phyloP scores from a whole-genome alignment of 2,888 invertebrate species.

The Drosophila limbata region DNA sequence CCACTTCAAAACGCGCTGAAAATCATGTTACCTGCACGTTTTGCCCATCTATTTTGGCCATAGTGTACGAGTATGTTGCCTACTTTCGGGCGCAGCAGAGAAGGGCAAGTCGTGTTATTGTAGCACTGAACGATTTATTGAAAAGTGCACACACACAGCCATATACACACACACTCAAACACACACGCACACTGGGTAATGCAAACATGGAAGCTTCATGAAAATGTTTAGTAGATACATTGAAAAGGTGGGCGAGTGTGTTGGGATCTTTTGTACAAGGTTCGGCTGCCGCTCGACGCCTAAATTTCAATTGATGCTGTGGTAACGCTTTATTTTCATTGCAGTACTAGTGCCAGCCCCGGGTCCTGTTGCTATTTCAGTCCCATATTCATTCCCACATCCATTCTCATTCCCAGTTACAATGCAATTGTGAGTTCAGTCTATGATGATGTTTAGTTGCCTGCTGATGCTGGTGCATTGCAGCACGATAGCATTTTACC shows the following conservation, averaged over 20 bases:
- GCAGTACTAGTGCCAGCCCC: slow-evolving; percentile 33
- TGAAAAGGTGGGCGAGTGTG: slow-evolving; percentile 65
- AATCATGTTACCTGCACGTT: slow-evolving; percentile 79
- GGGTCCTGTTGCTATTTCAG: background rate
- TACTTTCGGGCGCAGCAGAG: slow-evolving; percentile 40
- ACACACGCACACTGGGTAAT: slow-evolving; percentile 12
- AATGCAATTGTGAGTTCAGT: slow-evolving; percentile 23
- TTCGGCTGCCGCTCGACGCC: slow-evolving; percentile 56
- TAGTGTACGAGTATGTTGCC: slow-evolving; percentile 41
- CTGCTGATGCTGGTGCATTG: slow-evolving; percentile 33
- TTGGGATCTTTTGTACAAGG: slow-evolving; percentile 49
- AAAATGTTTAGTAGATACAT: slow-evolving; percentile 62
- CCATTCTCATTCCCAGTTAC: background rate
- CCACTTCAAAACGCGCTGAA: slow-evolving; percentile 64
- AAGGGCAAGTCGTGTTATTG: slow-evolving; percentile 65
- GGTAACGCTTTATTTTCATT: slow-evolving; percentile 78
- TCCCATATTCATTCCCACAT: background rate
- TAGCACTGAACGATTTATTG: slow-evolving; percentile 77
- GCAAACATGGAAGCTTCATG: slow-evolving; percentile 44
- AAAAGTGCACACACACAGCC: slow-evolving; percentile 63
- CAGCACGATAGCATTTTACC: slow-evolving; percentile 26
- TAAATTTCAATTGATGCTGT: slow-evolving; percentile 79
- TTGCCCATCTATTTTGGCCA: slow-evolving; percentile 64
- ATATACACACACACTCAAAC: slow-evolving; percentile 26
- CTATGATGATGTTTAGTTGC: slow-evolving; percentile 35